These are phyloP conservation scores for Elephas maximus DNA, from an alignment of 2,113 vertebrate genomes.

Conservation along the genomic window DNA sequence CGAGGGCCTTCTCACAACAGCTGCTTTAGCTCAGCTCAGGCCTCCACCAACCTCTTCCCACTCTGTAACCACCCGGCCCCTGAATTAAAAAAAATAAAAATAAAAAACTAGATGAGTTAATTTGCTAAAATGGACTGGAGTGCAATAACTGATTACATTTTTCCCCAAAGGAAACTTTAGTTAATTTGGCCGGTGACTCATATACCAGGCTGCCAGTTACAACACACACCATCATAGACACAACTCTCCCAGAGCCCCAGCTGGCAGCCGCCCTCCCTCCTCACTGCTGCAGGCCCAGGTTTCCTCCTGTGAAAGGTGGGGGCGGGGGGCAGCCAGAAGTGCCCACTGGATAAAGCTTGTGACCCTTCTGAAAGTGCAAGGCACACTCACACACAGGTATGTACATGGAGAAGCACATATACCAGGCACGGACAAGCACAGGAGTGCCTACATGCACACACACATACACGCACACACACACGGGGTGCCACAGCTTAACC, in stretches of 20 bases:
- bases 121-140: conserved; percentile 88
- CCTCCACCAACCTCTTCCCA: not conserved
- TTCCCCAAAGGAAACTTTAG: conserved; percentile 92
- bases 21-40: accelerated
- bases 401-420: not conserved
- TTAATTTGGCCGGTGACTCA: conserved; percentile 91
- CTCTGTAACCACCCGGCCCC: not conserved
- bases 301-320: not conserved
- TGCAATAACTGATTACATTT: conserved; percentile 90
- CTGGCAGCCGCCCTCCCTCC: not conserved
- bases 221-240: conserved; percentile 88
- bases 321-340: not conserved
- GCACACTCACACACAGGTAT: not conserved
- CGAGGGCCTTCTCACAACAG: not conserved
- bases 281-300: not conserved
- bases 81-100: conserved; percentile 1
- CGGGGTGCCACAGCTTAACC: conserved; percentile 63
- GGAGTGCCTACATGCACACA: not conserved
- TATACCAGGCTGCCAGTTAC: conserved; percentile 89
- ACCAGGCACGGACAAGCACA: conserved; percentile 1
- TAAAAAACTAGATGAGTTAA: conserved; percentile 84
- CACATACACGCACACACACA: not conserved
- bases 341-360: not conserved
- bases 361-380: not conserved
- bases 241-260: conserved; percentile 72